phyloP scores from a whole-genome alignment of 2,797 vertebrate species.

The Chloroceryle amazona region DNA sequence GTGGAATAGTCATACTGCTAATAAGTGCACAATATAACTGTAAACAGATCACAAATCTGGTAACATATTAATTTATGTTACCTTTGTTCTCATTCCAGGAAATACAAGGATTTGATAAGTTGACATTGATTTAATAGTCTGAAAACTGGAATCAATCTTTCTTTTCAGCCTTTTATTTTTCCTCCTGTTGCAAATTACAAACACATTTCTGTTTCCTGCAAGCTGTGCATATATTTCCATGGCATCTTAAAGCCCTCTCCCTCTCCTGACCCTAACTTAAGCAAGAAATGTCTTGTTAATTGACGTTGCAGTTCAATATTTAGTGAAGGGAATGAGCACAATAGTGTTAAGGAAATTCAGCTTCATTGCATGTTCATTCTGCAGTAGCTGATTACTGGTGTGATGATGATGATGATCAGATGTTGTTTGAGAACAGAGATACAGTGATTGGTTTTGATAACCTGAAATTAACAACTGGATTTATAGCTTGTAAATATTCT shows the following conservation, averaged over 20 bases:
- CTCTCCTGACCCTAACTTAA: not conserved
- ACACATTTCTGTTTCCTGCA: conserved; percentile 77
- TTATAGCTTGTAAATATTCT: conserved; percentile 80
- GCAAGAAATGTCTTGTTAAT: conserved; percentile 73
- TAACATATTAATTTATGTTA: conserved; percentile 57
- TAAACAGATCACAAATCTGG: conserved; percentile 75
- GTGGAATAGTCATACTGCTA: conserved; percentile 60
- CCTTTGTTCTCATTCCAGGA: conserved; percentile 72
- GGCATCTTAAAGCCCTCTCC: conserved; percentile 2
- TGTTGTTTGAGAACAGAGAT: conserved; percentile 65
- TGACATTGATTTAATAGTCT: conserved; percentile 77
- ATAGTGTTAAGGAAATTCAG: conserved; percentile 8
- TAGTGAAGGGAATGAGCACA: conserved; percentile 45
- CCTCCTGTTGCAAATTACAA: conserved; percentile 78
- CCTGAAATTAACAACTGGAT: conserved; percentile 81
- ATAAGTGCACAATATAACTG: conserved; percentile 69
- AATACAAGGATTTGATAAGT: conserved; percentile 71
- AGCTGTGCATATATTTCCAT: conserved; percentile 43
- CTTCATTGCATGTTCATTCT: not conserved
- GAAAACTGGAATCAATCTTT: conserved; percentile 71
- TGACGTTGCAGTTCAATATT: conserved; percentile 75
- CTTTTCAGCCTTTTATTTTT: conserved; percentile 69
- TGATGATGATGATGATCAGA: conserved; percentile 55
- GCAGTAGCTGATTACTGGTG: conserved; percentile 30
- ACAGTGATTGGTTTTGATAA: conserved; percentile 77